Evolutionary conservation across 2,888 invertebrate species (phyloP), one percentile per base, ranked within the genome.

Genomic region (Polymixis lichenea): DNA sequence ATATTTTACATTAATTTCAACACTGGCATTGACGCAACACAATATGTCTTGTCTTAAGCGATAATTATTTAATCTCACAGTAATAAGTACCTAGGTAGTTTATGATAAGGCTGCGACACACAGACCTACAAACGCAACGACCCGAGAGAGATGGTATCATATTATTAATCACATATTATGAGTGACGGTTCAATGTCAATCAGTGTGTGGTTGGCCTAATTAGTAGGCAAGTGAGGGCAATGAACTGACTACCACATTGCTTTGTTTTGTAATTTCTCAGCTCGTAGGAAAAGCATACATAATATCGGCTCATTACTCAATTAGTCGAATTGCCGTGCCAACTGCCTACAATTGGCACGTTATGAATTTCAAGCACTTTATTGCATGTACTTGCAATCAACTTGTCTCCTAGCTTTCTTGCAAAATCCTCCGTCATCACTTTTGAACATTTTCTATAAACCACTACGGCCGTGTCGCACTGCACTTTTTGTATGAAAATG

Each of bases 101-200:
- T 11, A 53, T 19, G 43, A 66, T 83, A 82, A 70, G 55, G 70
- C 69, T 53, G 6, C 69, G 73, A 43, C 86, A 81, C 75, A 81
- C 55, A 58, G 51, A 60, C 72, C 66, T 55, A 53, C 62, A 62
- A 79, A 67, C 15, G 58, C 82, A 76, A 51, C 58, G 49, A 71
- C 65, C 56, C 70, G 78, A 53, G 53, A 68, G n/a, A 60, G 58
- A 75, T 77, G 72, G 5, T 72, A 85, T 83, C 86, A n/a, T 53
- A 68, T 32, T 32, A 32, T 73, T 56, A 61, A 66, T 77, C 53
- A 71, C 7, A 49, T 28, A 22, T 22, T 53, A 51, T 74, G 15
- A 58, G 15, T 60, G 53, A 74, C 22, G 51, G 53, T 32, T 73
- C 74, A 53, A 25, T 49, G 60, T 19, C 62, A 62, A 55, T 55